Percentiles rank a stretch among this genome's conserved stretches.
Evolutionary conservation across 2,113 vertebrate genomes (phyloP).

Genomic region (Murina feae): DNA sequence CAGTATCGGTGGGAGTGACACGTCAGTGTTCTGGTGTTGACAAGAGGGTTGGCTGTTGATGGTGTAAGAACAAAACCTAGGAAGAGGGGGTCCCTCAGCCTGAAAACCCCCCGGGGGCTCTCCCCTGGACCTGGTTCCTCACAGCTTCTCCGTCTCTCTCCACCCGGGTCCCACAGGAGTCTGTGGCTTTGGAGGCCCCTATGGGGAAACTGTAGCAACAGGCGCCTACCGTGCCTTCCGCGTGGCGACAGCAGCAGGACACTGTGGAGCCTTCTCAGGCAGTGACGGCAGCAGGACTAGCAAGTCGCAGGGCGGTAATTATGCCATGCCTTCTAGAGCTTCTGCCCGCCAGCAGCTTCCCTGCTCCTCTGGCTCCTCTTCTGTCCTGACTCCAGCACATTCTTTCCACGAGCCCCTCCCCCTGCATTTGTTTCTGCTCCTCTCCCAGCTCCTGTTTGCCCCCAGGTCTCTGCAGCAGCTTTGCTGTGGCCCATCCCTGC

Average conservation of each 20-base stretch:
- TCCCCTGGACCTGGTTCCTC: slow-evolving; percentile 61
- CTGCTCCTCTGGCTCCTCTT: slow-evolving; percentile 54
- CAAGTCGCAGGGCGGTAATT: slow-evolving; percentile 89
- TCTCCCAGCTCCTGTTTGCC: not conserved
- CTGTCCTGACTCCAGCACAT: slow-evolving; percentile 53
- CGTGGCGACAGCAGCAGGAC: slow-evolving; percentile 82
- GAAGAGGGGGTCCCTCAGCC: not conserved
- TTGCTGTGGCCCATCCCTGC: not conserved
- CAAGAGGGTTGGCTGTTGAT: not conserved
- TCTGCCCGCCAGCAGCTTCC: slow-evolving; percentile 72
- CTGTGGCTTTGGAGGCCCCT: slow-evolving; percentile 87
- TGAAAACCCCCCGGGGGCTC: not conserved
- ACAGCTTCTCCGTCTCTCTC: slow-evolving; percentile 80
- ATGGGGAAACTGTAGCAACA: slow-evolving; percentile 86
- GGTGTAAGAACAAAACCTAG: not conserved
- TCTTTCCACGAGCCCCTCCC: slow-evolving; percentile 34
- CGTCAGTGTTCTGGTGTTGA: not conserved
- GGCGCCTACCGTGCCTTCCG: slow-evolving; percentile 87
- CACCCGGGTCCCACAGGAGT: slow-evolving; percentile 83
- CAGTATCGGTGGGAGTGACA: not conserved
- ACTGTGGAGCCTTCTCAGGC: slow-evolving; percentile 86
- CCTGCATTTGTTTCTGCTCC: not conserved
- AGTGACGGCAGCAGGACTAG: slow-evolving; percentile 86
- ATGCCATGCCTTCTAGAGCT: slow-evolving; percentile 76
- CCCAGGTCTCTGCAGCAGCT: not conserved